phyloP scores from a whole-genome alignment of 1,140 invertebrate genomes.

The Pseudoatta argentina region DNA sequence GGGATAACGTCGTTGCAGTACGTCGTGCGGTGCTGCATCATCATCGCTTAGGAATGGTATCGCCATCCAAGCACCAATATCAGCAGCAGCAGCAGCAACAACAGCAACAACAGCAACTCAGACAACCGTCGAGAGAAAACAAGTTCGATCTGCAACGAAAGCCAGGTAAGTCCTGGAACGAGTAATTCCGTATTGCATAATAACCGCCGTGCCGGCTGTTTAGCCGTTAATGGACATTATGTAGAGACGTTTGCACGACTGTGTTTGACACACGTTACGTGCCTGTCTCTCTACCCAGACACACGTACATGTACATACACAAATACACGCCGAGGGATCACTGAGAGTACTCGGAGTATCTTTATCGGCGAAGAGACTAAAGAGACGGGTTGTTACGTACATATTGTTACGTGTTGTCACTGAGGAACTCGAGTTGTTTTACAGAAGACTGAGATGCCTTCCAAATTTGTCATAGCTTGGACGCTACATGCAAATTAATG shows the following conservation, averaged over 20 bases:
- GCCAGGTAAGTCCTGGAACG: constrained; percentile 70
- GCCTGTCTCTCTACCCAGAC: not conserved
- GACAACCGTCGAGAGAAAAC: constrained; percentile 73
- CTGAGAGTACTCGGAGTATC: not conserved
- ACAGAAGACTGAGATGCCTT: not conserved
- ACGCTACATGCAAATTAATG: not conserved
- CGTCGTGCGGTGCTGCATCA: constrained; percentile 71
- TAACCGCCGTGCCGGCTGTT: not conserved
- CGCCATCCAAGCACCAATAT: constrained; percentile 83
- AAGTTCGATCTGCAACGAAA: constrained; percentile 60
- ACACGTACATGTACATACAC: not conserved
- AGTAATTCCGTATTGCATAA: constrained; percentile 45
- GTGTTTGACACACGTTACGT: not conserved
- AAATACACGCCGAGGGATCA: not conserved
- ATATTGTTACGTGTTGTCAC: not conserved
- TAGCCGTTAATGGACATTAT: constrained; percentile 8
- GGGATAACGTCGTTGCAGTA: constrained; percentile 71
- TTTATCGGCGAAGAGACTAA: not conserved
- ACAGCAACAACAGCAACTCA: constrained; percentile 65
- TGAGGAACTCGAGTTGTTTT: constrained; percentile 7
- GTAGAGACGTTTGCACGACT: constrained; percentile 5
- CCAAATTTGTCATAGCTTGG: not conserved
- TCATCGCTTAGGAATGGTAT: constrained; percentile 85
- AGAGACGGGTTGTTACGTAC: too few relatives aligned
- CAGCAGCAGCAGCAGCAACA: constrained; percentile 80